A percentile compares a stretch with the other conserved stretches of the same genome.
Evolutionary conservation across 2,888 invertebrate genomes (phyloP).

Genomic region (Cistogaster globosa): DNA sequence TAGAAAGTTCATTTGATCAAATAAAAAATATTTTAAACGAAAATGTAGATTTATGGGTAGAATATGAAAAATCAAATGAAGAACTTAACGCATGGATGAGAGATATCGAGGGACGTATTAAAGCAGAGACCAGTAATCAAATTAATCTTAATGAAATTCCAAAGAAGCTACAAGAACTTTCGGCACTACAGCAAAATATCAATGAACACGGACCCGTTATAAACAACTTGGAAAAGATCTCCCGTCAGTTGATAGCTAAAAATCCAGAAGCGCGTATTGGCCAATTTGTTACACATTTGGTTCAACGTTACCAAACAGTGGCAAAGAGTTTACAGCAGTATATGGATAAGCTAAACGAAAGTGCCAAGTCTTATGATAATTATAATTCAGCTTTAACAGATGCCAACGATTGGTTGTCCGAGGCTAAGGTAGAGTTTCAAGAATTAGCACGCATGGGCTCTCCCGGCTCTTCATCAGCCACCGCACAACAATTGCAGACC

Average conservation of each 20-base stretch:
- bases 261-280: conserved; percentile 92
- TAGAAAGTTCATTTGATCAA: conserved; percentile 87
- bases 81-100: conserved; percentile 90
- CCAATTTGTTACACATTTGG: conserved; percentile 91
- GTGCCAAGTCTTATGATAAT: conserved; percentile 87
- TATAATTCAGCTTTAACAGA: conserved; percentile 88
- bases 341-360: conserved; percentile 88
- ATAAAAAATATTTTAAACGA: conserved; percentile 88
- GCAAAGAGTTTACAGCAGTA: conserved; percentile 88
- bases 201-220: conserved; percentile 87
- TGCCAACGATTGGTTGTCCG: conserved; percentile 91
- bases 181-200: conserved; percentile 86
- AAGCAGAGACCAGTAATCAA: conserved; percentile 89
- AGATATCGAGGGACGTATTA: conserved; percentile 89
- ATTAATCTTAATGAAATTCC: conserved; percentile 88
- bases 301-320: conserved; percentile 89
- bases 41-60: conserved; percentile 90
- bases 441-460: conserved; percentile 89
- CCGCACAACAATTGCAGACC: conserved; percentile 89
- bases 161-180: conserved; percentile 87
- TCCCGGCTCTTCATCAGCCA: conserved; percentile 88
- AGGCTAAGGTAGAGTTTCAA: conserved; percentile 89
- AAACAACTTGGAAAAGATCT: conserved; percentile 87
- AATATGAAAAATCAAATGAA: conserved; percentile 91
- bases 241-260: conserved; percentile 88